These are phyloP conservation scores for Chondrilla cf. caribensis DNA, from an alignment of 37 sponge, comb jelly and placozoan species.

Conservation along the genomic window DNA sequence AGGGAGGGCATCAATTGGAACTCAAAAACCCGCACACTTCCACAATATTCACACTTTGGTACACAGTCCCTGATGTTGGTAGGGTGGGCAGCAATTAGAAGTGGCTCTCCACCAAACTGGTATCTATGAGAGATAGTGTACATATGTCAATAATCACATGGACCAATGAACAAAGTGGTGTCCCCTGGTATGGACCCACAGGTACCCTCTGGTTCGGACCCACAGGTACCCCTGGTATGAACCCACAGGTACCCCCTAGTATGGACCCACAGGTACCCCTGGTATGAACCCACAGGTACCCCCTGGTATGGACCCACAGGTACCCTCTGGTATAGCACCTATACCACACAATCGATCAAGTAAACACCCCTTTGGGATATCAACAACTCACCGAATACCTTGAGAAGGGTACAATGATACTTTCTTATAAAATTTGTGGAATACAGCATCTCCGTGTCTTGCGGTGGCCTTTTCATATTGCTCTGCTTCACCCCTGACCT, in stretches of 20 bases:
- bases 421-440: slow-evolving; percentile 69
- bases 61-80: background rate
- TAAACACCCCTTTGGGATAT: too few species aligned
- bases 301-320: too few species aligned
- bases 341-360: too few species aligned
- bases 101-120: slow-evolving; percentile 32
- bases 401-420: slow-evolving; percentile 52
- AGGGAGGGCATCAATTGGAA: slow-evolving; percentile 78
- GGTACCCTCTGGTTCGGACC: too few species aligned
- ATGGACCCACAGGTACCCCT: too few species aligned
- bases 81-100: slow-evolving; percentile 14
- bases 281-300: too few species aligned
- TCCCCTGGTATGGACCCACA: too few species aligned
- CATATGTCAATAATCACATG: background rate
- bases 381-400: background rate
- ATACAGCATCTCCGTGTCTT: slow-evolving; percentile 63
- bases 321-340: too few species aligned
- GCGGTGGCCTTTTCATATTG: slow-evolving; percentile 64
- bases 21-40: slow-evolving; percentile 56
- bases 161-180: background rate
- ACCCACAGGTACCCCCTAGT: too few species aligned
- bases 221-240: too few species aligned
- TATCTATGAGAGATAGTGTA: slow-evolving; percentile 14
- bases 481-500: slow-evolving; percentile 19
- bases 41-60: slow-evolving; percentile 47